Conservation (phyloP, 1,140 invertebrate species). For the Drosophila tani region DNA sequence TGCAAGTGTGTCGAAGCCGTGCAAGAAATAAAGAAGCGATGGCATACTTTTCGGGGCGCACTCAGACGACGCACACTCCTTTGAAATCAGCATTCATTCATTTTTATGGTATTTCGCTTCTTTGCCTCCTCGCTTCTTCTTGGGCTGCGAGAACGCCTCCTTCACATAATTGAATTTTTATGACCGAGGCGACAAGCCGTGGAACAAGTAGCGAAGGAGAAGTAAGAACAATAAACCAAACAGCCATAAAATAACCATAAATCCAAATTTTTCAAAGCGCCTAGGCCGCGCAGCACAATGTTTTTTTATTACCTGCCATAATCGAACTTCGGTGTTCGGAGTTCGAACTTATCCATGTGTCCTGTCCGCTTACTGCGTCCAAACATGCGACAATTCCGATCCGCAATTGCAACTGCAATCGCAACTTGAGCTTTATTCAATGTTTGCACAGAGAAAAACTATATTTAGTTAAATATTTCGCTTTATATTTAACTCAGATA, state of each 20-base stretch:
- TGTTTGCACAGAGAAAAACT: conserved; percentile 10
- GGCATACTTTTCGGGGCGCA: conserved; percentile 42
- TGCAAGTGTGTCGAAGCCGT: conserved; percentile 73
- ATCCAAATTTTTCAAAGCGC: conserved; percentile 44
- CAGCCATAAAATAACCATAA: conserved; percentile 63
- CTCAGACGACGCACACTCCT: conserved; percentile 22
- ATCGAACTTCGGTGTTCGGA: conserved; percentile 63
- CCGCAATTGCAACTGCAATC: conserved; percentile 25
- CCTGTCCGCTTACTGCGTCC: conserved; percentile 57
- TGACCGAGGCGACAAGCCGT: conserved; percentile 52
- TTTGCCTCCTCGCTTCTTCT: conserved; percentile 23
- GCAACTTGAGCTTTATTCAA: conserved; percentile 14
- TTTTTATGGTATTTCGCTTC: conserved; percentile 31
- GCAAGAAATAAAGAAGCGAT: conserved; percentile 28
- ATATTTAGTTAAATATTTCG: not conserved
- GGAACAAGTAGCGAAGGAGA: conserved; percentile 19
- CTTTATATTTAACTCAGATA: too few relatives aligned
- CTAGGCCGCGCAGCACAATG: conserved; percentile 44
- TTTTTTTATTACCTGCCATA: conserved; percentile 72
- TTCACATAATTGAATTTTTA: conserved; percentile 77
- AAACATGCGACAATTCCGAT: conserved; percentile 69
- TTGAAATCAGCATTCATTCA: conserved; percentile 56
- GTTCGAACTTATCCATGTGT: conserved; percentile 30
- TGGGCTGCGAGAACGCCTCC: conserved; percentile 24
- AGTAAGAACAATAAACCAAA: conserved; percentile 50